Percentiles rank a stretch among this genome's conserved stretches.
Evolutionary conservation across 1,140 invertebrate genomes (phyloP).

Genomic region (Drosophila saltans): DNA sequence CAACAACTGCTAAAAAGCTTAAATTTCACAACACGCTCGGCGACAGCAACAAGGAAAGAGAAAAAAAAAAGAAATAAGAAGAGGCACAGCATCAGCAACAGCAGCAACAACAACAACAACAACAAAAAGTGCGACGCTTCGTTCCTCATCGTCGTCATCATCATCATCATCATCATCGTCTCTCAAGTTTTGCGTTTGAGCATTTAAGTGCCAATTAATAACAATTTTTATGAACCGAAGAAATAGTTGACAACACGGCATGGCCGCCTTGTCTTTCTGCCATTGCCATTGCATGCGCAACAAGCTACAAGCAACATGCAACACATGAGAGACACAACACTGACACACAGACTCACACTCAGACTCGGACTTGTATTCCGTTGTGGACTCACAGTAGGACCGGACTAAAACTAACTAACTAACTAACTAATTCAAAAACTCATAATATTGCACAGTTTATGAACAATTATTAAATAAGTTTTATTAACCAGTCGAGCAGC

Average conservation of each 20-base stretch:
- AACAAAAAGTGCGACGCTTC: constrained; percentile 47
- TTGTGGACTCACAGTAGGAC: background rate
- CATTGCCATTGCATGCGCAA: constrained; percentile 70
- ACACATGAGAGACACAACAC: constrained; percentile 13
- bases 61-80: constrained; percentile 30
- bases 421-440: constrained; percentile 61
- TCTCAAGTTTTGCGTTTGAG: constrained; percentile 82
- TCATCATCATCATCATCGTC: constrained; percentile 48
- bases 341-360: constrained; percentile 14
- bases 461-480: constrained; percentile 83
- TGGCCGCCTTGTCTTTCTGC: constrained; percentile 38
- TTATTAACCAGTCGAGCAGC: constrained; percentile 62
- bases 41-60: constrained; percentile 47
- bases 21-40: constrained; percentile 79
- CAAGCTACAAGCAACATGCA: constrained; percentile 72
- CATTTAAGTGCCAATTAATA: constrained; percentile 83
- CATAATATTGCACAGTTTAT: constrained; percentile 82
- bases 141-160: constrained; percentile 10
- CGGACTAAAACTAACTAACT: constrained; percentile 71
- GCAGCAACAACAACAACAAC: constrained; percentile 32
- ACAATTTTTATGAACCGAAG: constrained; percentile 83
- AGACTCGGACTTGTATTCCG: background rate
- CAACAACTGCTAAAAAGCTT: constrained; percentile 79
- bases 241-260: constrained; percentile 83
- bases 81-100: constrained; percentile 47